A percentile compares a stretch with the other conserved stretches of the same genome.
Conservation (phyloP, 2,113 vertebrate species). For the Tyrannus savana region DNA sequence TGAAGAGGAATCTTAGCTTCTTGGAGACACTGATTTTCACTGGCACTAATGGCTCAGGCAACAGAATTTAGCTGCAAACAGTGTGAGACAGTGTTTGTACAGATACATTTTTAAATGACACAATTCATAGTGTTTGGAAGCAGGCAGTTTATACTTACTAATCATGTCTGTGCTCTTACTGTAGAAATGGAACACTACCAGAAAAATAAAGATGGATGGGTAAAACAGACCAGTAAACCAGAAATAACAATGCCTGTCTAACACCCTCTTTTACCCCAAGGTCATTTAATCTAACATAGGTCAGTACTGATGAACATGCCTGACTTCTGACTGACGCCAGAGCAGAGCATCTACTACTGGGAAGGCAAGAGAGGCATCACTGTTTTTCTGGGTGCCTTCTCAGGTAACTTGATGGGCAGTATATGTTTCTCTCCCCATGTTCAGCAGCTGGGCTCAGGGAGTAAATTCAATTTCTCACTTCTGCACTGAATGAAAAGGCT, state of each 20-base stretch:
- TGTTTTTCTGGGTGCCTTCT: background rate
- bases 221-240: background rate
- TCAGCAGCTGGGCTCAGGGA: background rate
- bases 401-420: background rate
- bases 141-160: background rate
- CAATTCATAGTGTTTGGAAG: background rate
- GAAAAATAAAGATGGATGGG: background rate
- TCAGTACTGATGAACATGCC: background rate
- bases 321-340: background rate
- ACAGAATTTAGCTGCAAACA: background rate
- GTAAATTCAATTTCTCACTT: background rate
- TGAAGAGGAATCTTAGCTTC: background rate
- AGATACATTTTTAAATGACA: background rate
- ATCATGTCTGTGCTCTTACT: background rate
- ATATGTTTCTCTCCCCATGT: background rate
- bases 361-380: background rate
- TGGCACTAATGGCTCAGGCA: background rate
- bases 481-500: background rate
- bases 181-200: background rate
- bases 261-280: background rate
- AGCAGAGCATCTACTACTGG: background rate
- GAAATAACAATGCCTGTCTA: background rate
- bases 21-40: background rate
- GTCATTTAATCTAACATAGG: background rate
- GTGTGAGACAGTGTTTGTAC: background rate